phyloP scores from a whole-genome alignment of 2,888 invertebrate species.

The Sycophila texana region DNA sequence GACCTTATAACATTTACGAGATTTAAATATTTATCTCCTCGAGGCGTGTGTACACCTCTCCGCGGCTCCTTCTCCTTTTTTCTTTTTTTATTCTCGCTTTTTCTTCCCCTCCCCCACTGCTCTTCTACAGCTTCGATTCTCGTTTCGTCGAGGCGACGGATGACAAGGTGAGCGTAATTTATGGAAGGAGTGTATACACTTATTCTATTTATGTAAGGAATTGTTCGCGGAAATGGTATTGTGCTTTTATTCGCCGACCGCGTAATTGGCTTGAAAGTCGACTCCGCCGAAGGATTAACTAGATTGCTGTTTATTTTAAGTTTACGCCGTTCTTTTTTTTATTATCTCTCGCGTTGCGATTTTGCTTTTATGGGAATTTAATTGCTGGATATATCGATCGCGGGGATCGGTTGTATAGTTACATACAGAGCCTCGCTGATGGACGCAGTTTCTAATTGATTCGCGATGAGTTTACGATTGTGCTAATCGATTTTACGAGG shows the following conservation, averaged over 20 bases:
- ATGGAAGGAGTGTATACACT: constrained; percentile 17
- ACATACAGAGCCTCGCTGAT: too few species aligned
- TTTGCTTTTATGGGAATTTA: too few species aligned
- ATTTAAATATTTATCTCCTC: constrained; percentile 49
- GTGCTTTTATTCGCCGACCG: constrained; percentile 16
- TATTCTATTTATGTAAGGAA: constrained; percentile 49
- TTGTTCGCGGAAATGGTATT: constrained; percentile 42
- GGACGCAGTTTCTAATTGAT: too few species aligned
- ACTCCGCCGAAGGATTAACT: too few species aligned
- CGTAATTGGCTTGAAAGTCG: constrained; percentile 36
- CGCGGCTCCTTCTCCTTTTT: not conserved
- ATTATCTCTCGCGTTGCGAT: too few species aligned
- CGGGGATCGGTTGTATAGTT: too few species aligned
- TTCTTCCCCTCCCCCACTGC: not conserved
- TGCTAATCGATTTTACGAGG: too few species aligned
- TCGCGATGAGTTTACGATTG: too few species aligned
- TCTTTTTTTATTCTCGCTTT: constrained; percentile 1
- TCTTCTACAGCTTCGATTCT: not conserved
- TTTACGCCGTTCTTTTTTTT: too few species aligned
- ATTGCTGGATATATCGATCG: too few species aligned
- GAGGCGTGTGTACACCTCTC: not conserved
- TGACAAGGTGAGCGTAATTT: constrained; percentile 45
- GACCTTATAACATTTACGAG: constrained; percentile 55
- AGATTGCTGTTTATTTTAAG: too few species aligned
- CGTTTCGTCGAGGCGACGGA: not conserved